These are phyloP conservation scores for Virgularia gustaviana DNA, from an alignment of 92 coral and sea anemone species.

Conservation along the genomic window DNA sequence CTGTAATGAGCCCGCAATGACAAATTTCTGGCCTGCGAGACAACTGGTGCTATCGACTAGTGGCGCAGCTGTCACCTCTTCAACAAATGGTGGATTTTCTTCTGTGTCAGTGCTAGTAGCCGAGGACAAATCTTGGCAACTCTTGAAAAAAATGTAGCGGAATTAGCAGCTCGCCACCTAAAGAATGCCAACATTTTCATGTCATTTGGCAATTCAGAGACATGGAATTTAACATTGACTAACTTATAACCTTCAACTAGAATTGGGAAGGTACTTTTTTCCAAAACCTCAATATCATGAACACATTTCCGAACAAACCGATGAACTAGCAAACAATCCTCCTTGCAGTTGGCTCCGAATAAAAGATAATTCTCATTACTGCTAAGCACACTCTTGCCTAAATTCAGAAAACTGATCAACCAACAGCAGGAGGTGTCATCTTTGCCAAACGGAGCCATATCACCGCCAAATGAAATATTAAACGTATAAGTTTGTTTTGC, in stretches of 20 bases:
- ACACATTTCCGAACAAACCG: conserved; percentile 6
- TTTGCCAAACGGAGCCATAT: conserved; percentile 4
- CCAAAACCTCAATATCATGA: conserved; percentile 1
- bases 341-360: neutral
- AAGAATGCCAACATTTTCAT: neutral
- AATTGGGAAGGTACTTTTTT: neutral
- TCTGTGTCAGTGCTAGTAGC: too few relatives aligned
- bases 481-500: neutral
- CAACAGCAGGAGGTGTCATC: neutral
- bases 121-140: too few relatives aligned
- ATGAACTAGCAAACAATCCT: neutral
- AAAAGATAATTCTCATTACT: neutral
- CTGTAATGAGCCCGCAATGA: conserved; percentile 8
- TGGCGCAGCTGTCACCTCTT: too few relatives aligned
- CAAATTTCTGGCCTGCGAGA: neutral
- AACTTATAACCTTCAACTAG: neutral
- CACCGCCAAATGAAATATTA: neutral
- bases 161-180: neutral
- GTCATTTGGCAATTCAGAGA: neutral
- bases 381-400: neutral
- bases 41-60: neutral
- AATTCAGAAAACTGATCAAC: neutral
- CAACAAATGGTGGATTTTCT: too few relatives aligned
- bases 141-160: neutral
- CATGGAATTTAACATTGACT: neutral